phyloP scores from a whole-genome alignment of 2,113 vertebrate genomes.

The Mormyrus lacerda region DNA sequence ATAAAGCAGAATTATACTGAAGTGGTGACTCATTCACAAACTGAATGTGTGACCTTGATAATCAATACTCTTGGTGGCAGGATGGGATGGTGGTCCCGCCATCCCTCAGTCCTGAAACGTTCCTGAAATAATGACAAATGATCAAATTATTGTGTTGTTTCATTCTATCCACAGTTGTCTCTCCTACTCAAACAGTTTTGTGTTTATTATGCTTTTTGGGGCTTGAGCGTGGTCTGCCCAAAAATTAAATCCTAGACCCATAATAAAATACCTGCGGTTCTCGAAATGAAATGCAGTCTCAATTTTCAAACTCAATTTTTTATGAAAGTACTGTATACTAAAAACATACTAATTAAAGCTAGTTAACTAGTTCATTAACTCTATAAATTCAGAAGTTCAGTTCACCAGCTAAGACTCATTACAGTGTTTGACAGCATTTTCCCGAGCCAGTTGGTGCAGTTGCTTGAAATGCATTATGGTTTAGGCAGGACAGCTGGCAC shows the following conservation, averaged over 20 bases:
- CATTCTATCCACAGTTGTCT: not conserved
- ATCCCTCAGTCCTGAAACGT: not conserved
- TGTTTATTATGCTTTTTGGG: not conserved
- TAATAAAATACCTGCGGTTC: not conserved
- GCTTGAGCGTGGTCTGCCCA: not conserved
- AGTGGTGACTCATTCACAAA: not conserved
- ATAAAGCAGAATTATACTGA: not conserved
- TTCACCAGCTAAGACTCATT: not conserved
- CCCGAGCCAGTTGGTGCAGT: not conserved
- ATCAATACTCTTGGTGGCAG: not conserved
- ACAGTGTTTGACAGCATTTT: not conserved
- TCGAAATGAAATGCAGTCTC: not conserved
- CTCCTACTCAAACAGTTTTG: not conserved
- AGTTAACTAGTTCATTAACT: not conserved
- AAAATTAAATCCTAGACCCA: not conserved
- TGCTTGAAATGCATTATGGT: not conserved
- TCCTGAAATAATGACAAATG: not conserved
- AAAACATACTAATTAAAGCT: not conserved
- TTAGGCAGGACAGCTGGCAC: not conserved
- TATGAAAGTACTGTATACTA: not conserved
- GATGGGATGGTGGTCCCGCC: not conserved
- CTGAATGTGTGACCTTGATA: not conserved
- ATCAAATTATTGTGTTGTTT: not conserved
- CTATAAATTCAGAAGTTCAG: not conserved
- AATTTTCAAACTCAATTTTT: not conserved